Evolutionary conservation across 2,113 vertebrate genomes (phyloP).

Genomic region (Leptobrachium leishanense): DNA sequence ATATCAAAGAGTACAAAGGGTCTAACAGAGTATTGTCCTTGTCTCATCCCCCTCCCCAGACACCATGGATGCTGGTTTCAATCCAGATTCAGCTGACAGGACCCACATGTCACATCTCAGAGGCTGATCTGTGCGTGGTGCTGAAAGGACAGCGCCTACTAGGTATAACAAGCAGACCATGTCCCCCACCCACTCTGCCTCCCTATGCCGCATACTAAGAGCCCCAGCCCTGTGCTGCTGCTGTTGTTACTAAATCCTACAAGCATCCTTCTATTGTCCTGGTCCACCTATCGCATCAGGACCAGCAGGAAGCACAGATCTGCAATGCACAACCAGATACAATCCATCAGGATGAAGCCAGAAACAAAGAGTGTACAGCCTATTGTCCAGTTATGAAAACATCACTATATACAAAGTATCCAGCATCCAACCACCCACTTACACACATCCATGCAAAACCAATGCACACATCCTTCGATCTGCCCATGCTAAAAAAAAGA

Average conservation of each 20-base stretch:
- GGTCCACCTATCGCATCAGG: neutral
- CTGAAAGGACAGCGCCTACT: constrained; percentile 40
- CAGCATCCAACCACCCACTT: no score
- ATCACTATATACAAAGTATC: no score
- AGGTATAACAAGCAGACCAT: neutral
- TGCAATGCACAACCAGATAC: neutral
- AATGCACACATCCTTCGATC: no score
- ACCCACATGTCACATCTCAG: neutral
- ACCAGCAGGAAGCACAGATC: neutral
- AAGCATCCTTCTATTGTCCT: neutral
- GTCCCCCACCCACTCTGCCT: neutral
- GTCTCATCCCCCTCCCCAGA: neutral
- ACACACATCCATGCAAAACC: no score
- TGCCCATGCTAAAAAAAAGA: no score
- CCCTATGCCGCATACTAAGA: neutral
- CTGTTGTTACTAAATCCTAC: neutral
- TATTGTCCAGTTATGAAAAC: no score
- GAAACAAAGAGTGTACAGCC: no score
- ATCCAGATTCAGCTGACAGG: neutral
- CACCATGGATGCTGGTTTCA: neutral
- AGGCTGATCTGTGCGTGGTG: constrained; percentile 8
- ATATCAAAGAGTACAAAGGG: neutral
- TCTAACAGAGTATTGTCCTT: neutral
- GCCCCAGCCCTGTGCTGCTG: neutral
- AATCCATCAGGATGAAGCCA: no score